Conservation (phyloP, 2,797 vertebrate genomes). For the Limosa lapponica region DNA sequence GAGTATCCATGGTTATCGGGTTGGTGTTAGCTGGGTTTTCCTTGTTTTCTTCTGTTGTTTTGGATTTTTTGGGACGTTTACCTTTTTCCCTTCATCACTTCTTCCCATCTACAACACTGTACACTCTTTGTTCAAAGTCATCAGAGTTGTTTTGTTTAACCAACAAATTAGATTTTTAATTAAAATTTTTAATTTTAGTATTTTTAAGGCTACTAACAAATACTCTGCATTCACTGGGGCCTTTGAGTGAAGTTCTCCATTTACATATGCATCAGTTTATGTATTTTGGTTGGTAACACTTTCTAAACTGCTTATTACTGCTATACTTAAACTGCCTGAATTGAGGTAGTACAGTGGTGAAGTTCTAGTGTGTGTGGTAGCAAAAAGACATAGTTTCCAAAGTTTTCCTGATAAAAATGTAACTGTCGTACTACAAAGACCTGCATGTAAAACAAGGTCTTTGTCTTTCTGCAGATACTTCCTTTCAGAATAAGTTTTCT, state of each 20-base stretch:
- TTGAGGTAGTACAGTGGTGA: neutral
- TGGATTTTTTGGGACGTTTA: neutral
- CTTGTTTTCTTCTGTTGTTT: neutral
- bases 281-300: neutral
- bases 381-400: neutral
- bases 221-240: neutral
- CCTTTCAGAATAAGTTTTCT: neutral
- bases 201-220: neutral
- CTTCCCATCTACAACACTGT: neutral
- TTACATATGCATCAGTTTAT: neutral
- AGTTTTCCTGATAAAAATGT: neutral
- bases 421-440: neutral
- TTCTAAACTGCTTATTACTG: neutral
- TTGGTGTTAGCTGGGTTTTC: neutral
- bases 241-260: neutral
- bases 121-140: neutral
- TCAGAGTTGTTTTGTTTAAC: neutral
- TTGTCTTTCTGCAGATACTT: neutral
- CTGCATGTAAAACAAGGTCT: neutral
- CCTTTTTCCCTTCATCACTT: neutral
- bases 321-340: neutral
- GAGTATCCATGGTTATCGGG: neutral
- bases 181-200: neutral
- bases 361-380: neutral
- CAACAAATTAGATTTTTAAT: too few species aligned